Conservation (phyloP, 1,140 invertebrate species). For the Colletes latitarsis region DNA sequence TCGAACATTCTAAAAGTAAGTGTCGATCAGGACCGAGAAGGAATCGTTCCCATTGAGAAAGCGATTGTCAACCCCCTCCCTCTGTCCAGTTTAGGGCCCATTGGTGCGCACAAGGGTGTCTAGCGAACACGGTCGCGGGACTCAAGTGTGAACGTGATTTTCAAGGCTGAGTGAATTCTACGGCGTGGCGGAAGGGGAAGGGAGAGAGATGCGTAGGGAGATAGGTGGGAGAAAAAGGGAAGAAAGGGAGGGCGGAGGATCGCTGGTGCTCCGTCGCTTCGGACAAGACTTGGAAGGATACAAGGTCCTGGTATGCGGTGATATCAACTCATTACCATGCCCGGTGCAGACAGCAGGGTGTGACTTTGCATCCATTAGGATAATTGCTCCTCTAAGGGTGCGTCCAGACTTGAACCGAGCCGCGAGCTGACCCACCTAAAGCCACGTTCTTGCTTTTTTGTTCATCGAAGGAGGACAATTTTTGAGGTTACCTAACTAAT, state of each 20-base stretch:
- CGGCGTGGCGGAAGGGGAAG: neutral
- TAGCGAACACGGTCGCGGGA: conserved; percentile 34
- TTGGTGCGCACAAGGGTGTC: conserved; percentile 12
- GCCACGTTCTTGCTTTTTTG: no score
- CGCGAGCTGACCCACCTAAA: no score
- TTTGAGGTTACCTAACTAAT: no score
- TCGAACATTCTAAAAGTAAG: neutral
- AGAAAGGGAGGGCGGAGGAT: conserved; percentile 14
- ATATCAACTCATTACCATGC: conserved; percentile 82
- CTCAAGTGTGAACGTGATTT: conserved; percentile 59
- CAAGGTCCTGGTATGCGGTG: conserved; percentile 81
- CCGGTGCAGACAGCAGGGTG: conserved; percentile 74
- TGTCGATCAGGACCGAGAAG: neutral
- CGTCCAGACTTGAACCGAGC: no score
- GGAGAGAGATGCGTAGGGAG: conserved; percentile 46
- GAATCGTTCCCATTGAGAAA: conserved; percentile 8
- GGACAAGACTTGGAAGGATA: conserved; percentile 68
- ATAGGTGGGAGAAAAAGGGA: conserved; percentile 56
- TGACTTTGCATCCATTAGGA: conserved; percentile 82
- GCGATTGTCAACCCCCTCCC: neutral
- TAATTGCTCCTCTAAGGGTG: conserved; percentile 77
- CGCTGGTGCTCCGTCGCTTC: conserved; percentile 18
- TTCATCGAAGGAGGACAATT: no score
- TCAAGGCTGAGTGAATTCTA: conserved; percentile 54
- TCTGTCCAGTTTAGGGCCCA: conserved; percentile 19